Conservation (phyloP, 2,113 vertebrate genomes). For the Dissostichus mawsoni region DNA sequence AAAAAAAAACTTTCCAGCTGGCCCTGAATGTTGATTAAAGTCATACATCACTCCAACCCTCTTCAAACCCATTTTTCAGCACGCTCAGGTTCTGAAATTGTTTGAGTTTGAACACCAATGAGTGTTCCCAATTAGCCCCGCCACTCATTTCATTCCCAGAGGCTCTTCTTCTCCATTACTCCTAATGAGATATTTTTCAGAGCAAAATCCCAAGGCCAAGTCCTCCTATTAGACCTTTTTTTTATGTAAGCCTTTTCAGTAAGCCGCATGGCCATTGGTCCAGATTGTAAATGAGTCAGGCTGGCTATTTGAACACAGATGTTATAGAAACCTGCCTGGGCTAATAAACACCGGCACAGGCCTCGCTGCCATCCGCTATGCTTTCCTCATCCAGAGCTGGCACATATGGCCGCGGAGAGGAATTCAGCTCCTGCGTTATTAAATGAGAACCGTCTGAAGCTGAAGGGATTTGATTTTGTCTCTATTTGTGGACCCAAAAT, state of each 20-base stretch:
- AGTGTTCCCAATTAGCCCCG: conserved; percentile 68
- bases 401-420: conserved; percentile 30
- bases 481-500: conserved; percentile 65
- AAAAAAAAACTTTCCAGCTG: neutral
- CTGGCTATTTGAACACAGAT: conserved; percentile 42
- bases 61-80: conserved; percentile 30
- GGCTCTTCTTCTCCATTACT: conserved; percentile 65
- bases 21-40: conserved; percentile 36
- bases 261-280: conserved; percentile 45
- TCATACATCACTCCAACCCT: conserved; percentile 2
- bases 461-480: conserved; percentile 71
- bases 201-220: conserved; percentile 53
- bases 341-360: conserved; percentile 14
- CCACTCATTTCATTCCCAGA: conserved; percentile 56
- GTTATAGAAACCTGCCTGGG: conserved; percentile 45
- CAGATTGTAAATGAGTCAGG: conserved; percentile 35
- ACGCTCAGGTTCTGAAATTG: conserved; percentile 21
- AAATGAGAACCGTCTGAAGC: conserved; percentile 69
- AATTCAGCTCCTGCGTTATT: conserved; percentile 59
- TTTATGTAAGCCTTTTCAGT: conserved; percentile 34
- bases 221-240: conserved; percentile 45
- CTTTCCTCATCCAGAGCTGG: conserved; percentile 38
- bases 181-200: conserved; percentile 64
- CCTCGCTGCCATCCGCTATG: conserved; percentile 10
- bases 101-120: conserved; percentile 49